A percentile compares a stretch with the other conserved stretches of the same genome.
Conservation (phyloP, 2,113 vertebrate species). For the Zapornia atra region DNA sequence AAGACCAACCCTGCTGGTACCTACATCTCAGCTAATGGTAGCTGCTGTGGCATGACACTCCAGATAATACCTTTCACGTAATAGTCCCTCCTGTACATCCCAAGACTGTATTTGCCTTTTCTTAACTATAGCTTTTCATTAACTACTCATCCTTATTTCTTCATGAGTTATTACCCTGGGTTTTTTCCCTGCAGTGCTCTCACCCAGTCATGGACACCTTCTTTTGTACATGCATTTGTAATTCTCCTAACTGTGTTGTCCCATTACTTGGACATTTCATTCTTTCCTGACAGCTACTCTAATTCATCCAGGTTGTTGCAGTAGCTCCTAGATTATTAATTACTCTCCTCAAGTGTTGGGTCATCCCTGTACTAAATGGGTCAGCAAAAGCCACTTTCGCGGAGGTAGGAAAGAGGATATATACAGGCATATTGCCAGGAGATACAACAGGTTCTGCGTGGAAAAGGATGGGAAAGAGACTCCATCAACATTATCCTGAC, state of each 20-base stretch:
- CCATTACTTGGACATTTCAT: background rate
- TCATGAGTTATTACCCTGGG: conserved; percentile 16
- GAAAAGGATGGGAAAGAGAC: background rate
- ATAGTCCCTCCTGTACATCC: background rate
- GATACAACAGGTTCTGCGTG: background rate
- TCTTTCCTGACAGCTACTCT: background rate
- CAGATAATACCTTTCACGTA: background rate
- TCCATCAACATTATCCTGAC: background rate
- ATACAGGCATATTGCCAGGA: background rate
- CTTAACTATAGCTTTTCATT: conserved; percentile 48
- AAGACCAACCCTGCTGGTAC: background rate
- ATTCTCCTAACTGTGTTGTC: background rate
- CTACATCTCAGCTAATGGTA: background rate
- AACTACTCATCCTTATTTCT: conserved; percentile 50
- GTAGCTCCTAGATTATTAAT: background rate
- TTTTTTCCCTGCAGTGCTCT: background rate
- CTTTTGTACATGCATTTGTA: background rate
- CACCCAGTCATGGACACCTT: background rate
- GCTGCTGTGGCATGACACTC: background rate
- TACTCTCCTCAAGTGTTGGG: background rate
- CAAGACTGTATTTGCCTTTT: conserved; percentile 9
- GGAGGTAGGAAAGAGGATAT: background rate
- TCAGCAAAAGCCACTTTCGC: background rate
- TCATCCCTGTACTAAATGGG: background rate
- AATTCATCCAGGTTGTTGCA: conserved; percentile 7